These are phyloP conservation scores for Pteruthius melanotis DNA, from an alignment of 2,113 vertebrate genomes.

Conservation along the genomic window DNA sequence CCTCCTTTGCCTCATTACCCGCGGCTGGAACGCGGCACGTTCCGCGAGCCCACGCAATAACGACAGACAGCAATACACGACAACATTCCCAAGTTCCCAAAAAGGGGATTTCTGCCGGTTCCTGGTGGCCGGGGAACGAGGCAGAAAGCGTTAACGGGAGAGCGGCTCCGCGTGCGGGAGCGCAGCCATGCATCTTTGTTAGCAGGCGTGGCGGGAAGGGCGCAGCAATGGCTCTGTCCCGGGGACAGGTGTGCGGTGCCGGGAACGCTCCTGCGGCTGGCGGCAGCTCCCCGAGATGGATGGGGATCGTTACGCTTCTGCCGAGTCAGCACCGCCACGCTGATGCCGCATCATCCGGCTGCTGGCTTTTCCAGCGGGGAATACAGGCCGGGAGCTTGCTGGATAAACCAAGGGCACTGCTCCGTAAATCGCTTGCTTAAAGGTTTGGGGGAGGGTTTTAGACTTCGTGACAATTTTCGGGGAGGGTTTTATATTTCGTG, in stretches of 20 bases:
- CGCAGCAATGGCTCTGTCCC: neutral
- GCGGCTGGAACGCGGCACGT: neutral
- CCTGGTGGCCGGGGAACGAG: neutral
- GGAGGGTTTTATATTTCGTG: no score
- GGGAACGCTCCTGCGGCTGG: neutral
- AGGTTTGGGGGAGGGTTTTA: no score
- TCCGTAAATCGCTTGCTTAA: neutral
- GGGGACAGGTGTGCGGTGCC: neutral
- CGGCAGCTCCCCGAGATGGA: neutral
- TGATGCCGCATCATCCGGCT: neutral
- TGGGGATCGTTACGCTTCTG: neutral
- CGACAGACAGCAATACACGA: no score
- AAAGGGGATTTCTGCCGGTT: neutral
- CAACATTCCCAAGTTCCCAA: accelerated
- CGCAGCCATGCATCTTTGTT: slow-evolving; percentile 16
- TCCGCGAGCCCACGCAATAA: no score
- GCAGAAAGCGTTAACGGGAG: neutral
- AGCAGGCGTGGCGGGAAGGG: neutral
- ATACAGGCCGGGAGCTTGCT: neutral
- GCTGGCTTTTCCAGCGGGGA: neutral
- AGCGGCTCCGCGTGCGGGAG: neutral
- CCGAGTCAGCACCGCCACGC: neutral
- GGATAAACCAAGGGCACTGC: neutral
- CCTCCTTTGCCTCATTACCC: neutral
- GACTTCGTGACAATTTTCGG: no score